phyloP scores from a whole-genome alignment of 2,888 invertebrate genomes.

The Phoenoteleia sp. region DNA sequence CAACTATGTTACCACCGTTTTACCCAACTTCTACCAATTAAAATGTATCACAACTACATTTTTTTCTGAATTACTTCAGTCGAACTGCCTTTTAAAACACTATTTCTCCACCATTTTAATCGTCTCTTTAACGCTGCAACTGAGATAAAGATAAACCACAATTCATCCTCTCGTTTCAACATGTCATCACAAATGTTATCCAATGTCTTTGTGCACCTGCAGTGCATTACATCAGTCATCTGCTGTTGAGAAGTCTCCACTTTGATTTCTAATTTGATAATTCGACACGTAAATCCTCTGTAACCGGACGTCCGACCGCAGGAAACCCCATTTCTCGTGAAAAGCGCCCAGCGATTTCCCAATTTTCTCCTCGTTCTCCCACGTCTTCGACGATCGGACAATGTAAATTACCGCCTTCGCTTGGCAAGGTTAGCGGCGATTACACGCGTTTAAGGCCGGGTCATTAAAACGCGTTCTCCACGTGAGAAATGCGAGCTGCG shows the following conservation, averaged over 20 bases:
- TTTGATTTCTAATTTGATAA: conserved; percentile 67
- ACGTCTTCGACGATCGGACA: conserved; percentile 14
- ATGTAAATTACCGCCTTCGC: conserved; percentile 49
- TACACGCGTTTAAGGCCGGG: conserved; percentile 51
- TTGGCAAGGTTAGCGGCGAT: conserved; percentile 57
- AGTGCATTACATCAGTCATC: conserved; percentile 32
- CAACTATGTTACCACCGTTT: too few relatives aligned
- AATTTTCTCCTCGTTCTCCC: conserved; percentile 8
- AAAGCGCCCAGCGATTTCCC: conserved; percentile 45
- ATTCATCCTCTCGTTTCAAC: not conserved
- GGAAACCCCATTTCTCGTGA: conserved; percentile 27
- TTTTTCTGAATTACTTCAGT: too few relatives aligned
- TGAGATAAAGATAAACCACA: too few relatives aligned
- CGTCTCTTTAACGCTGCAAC: too few relatives aligned
- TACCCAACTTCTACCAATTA: too few relatives aligned
- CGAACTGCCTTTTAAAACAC: too few relatives aligned
- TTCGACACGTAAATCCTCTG: conserved; percentile 56
- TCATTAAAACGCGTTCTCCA: conserved; percentile 46
- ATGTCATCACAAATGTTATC: not conserved
- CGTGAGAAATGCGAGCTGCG: conserved; percentile 45
- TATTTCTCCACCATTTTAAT: too few relatives aligned
- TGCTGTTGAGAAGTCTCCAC: conserved; percentile 40
- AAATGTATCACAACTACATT: too few relatives aligned
- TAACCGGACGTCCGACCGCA: conserved; percentile 64
- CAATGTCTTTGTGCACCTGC: not conserved